Percentiles rank a stretch among this genome's conserved stretches.
Evolutionary conservation across 2,797 vertebrate species (phyloP).

Genomic region (Coluber constrictor): DNA sequence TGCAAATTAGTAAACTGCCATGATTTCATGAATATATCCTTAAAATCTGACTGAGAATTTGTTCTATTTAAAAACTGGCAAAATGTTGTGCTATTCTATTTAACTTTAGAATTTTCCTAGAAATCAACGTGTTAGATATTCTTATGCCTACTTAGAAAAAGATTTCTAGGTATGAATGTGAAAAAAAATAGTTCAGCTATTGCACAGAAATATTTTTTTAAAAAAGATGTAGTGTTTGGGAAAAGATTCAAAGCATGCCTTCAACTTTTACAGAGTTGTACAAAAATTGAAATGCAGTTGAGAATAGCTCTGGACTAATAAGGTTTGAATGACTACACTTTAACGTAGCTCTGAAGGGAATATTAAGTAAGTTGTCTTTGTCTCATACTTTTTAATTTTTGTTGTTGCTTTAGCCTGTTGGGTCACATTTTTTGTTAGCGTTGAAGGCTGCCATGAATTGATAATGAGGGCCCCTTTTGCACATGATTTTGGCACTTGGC

Average conservation of each 20-base stretch:
- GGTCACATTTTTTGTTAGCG: slow-evolving; percentile 80
- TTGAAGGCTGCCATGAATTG: slow-evolving; percentile 85
- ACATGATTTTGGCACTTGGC: slow-evolving; percentile 77
- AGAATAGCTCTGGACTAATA: slow-evolving; percentile 72
- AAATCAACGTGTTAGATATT: background rate
- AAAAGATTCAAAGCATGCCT: slow-evolving; percentile 64
- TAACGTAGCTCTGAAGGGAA: slow-evolving; percentile 76
- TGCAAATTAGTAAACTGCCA: slow-evolving; percentile 46
- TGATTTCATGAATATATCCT: slow-evolving; percentile 51
- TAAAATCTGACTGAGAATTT: slow-evolving; percentile 65
- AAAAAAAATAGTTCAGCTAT: slow-evolving; percentile 59
- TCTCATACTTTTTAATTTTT: slow-evolving; percentile 79
- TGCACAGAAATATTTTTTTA: slow-evolving; percentile 51
- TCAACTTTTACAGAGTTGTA: slow-evolving; percentile 66
- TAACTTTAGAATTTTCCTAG: slow-evolving; percentile 21
- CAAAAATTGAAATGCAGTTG: slow-evolving; percentile 69
- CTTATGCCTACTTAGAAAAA: slow-evolving; percentile 37
- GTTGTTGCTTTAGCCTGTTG: slow-evolving; percentile 78
- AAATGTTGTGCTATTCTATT: slow-evolving; percentile 47
- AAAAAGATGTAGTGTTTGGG: slow-evolving; percentile 58
- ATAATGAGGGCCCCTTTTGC: slow-evolving; percentile 79
- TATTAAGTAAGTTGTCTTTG: slow-evolving; percentile 80
- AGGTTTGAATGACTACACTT: slow-evolving; percentile 76
- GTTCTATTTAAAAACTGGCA: slow-evolving; percentile 56
- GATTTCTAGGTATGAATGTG: background rate